Evolutionary conservation across 2,888 invertebrate species (phyloP).

Genomic region (Mechanitis messenoides): DNA sequence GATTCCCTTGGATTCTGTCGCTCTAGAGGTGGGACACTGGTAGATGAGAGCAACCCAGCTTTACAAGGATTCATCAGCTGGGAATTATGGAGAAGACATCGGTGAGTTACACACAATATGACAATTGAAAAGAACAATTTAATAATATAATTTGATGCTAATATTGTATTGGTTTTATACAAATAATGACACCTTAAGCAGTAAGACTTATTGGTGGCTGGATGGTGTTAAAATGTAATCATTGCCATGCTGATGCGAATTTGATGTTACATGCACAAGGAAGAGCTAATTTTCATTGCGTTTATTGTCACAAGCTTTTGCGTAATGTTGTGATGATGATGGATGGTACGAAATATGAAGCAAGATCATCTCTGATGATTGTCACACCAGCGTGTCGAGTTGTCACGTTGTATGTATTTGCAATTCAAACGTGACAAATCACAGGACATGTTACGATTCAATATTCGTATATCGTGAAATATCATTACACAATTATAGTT

Average conservation of each 20-base stretch:
- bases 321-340: conserved; percentile 28
- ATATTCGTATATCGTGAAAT: not conserved
- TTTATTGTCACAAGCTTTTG: conserved; percentile 28
- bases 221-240: conserved; percentile 12
- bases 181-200: not conserved
- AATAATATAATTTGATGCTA: not conserved
- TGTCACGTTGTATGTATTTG: not conserved
- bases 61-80: conserved; percentile 95
- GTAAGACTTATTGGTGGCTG: conserved; percentile 3
- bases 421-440: not conserved
- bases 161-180: not conserved
- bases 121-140: no score
- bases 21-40: conserved; percentile 87
- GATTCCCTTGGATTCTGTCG: conserved; percentile 89
- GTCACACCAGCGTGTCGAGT: not conserved
- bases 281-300: conserved; percentile 25
- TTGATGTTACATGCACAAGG: conserved; percentile 33
- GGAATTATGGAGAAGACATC: conserved; percentile 94
- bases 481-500: not conserved
- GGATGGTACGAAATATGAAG: conserved; percentile 20
- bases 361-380: conserved; percentile 5
- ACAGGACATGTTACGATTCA: not conserved
- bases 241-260: conserved; percentile 37
- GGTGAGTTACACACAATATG: conserved; percentile 58
- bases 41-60: conserved; percentile 95